Percentiles rank a stretch among this genome's conserved stretches.
Conservation (phyloP, 2,888 invertebrate species). For the Toxonevra muliebris region DNA sequence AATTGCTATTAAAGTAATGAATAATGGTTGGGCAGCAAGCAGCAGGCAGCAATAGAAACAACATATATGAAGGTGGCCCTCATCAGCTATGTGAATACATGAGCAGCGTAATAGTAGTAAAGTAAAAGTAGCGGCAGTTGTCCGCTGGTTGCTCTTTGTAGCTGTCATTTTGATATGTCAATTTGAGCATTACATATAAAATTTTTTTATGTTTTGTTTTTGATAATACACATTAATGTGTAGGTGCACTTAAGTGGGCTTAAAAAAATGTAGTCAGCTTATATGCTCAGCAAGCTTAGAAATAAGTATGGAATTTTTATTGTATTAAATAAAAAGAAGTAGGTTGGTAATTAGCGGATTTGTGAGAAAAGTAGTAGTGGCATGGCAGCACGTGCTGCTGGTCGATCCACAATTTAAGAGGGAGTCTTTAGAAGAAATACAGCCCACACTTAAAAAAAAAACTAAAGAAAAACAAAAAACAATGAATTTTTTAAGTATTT, state of each 20-base stretch:
- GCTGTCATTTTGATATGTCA: conserved; percentile 23
- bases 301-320: not conserved
- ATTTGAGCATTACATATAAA: conserved; percentile 6
- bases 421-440: no score
- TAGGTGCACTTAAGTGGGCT: not conserved
- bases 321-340: not conserved
- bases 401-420: no score
- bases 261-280: not conserved
- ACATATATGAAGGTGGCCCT: conserved; percentile 13
- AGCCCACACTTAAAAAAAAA: no score
- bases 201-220: not conserved
- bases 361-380: not conserved
- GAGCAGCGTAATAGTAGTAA: not conserved
- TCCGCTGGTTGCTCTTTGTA: not conserved
- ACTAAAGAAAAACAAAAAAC: no score
- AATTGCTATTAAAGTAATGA: no score
- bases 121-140: not conserved
- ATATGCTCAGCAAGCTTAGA: not conserved
- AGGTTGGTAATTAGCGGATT: conserved; percentile 12
- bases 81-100: not conserved
- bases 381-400: conserved; percentile 5
- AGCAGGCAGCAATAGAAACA: conserved; percentile 8
- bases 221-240: not conserved
- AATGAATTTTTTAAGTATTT: no score
- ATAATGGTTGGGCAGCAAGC: not conserved